phyloP scores from a whole-genome alignment of 1,140 invertebrate species.

The Babylonia areolata region DNA sequence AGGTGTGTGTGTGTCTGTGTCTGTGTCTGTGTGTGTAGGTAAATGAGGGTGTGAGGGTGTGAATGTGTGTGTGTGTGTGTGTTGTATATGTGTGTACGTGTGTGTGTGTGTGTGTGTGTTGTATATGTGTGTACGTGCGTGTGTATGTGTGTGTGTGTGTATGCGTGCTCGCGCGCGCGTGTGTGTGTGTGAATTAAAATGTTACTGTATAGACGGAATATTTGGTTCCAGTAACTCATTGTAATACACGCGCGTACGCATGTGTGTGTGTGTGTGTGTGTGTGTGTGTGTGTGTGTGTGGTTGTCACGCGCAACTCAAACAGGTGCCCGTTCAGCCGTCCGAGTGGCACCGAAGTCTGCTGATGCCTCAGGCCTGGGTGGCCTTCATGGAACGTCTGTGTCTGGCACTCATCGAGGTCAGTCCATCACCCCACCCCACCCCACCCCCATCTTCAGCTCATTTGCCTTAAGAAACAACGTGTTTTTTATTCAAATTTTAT shows the following conservation, averaged over 20 bases:
- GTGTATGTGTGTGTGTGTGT: neutral
- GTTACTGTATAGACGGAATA: too few species aligned
- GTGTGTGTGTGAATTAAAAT: too few species aligned
- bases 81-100: neutral
- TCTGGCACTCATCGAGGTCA: slow-evolving; percentile 61
- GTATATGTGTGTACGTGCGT: neutral
- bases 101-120: neutral
- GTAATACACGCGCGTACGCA: too few species aligned
- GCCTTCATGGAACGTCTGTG: slow-evolving; percentile 63
- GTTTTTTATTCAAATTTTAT: too few species aligned
- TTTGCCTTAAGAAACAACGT: too few species aligned
- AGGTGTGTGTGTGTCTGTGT: neutral
- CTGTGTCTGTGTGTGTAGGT: neutral
- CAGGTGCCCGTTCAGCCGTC: slow-evolving; percentile 66
- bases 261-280: neutral
- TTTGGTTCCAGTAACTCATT: too few species aligned
- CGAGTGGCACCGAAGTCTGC: slow-evolving; percentile 64
- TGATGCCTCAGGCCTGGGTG: slow-evolving; percentile 64
- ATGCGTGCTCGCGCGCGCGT: neutral
- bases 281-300: neutral
- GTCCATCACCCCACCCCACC: too few species aligned
- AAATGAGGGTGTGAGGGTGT: neutral
- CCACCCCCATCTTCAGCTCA: too few species aligned
- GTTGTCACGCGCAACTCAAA: neutral
- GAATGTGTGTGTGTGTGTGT: neutral